Evolutionary conservation across 2,113 vertebrate species (phyloP).

Genomic region (Sinocyclocheilus rhinocerous): DNA sequence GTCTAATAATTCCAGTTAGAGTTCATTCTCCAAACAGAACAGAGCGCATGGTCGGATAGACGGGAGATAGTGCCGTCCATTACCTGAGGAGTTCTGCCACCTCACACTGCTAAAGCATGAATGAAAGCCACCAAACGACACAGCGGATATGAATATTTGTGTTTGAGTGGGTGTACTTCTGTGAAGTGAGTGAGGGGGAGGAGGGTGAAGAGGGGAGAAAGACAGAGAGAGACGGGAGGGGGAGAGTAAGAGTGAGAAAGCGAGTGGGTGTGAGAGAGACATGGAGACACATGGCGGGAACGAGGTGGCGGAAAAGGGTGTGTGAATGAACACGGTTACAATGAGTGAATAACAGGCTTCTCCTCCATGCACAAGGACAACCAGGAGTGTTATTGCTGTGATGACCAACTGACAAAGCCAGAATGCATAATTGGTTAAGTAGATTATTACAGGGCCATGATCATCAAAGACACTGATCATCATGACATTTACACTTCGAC

Average conservation of each 20-base stretch:
- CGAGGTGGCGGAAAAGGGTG: conserved; percentile 19
- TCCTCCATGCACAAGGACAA: background rate
- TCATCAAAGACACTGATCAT: background rate
- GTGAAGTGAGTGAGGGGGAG: conserved; percentile 51
- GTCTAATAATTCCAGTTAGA: conserved; percentile 42
- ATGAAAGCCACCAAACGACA: conserved; percentile 56
- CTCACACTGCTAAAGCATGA: conserved; percentile 57
- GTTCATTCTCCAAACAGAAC: conserved; percentile 40
- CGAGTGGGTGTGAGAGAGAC: conserved; percentile 36
- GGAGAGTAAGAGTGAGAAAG: conserved; percentile 6
- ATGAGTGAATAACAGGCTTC: conserved; percentile 16
- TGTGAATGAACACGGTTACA: conserved; percentile 33
- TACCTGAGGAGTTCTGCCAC: conserved; percentile 39
- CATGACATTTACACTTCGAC: background rate
- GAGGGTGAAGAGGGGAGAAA: conserved; percentile 33
- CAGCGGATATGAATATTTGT: conserved; percentile 58
- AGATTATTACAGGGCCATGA: background rate
- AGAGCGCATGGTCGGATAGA: background rate
- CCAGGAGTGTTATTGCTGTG: background rate
- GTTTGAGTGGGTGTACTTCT: conserved; percentile 59
- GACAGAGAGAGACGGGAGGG: conserved; percentile 34
- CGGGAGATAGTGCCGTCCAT: conserved; percentile 43
- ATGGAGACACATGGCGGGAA: conserved; percentile 37
- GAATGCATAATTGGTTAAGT: background rate
- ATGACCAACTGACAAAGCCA: background rate